Evolutionary conservation across 2,888 invertebrate species (phyloP), one percentile per base, ranked within the genome.

Genomic region (Notodonta dromedarius): DNA sequence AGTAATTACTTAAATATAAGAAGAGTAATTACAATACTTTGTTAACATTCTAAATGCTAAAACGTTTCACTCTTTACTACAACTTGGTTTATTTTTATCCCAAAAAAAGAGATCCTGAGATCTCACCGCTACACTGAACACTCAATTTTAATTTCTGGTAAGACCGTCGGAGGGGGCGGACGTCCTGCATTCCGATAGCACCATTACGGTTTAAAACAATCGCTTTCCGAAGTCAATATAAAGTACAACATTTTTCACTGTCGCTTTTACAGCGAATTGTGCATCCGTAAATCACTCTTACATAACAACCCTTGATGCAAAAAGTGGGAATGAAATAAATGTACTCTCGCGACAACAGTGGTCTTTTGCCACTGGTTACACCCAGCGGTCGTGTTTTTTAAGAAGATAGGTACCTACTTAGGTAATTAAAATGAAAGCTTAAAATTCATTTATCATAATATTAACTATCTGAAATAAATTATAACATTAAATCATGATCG

Each of bases 221-320:
- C 65, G 60, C 40, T 57, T 66, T 71, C 66, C 69, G 66, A 66
- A 77, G 75, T 78, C 79, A 75, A 81, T 83, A 83, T 73, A 74
- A 74, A 69, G 70, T 73, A 71, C 74, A 76, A 69, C 77, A 84
- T 84, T 80, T 78, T 74, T 83, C 83, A 80, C 72, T 82, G 83
- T 83, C 84, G 72, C 74, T 79, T 80, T 81, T 77, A 76, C 76
- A 73, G 74, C 79, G 78, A 76, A 82, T 76, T 80, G 80, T 83
- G 78, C 77, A 78, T 82, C 76, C 78, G 81, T 82, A 84, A 84
- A 85, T 84, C 84, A 84, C 80, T 69, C 71, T 74, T 70, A 78
- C 76, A 77, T 77, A 76, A 73, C 76, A 74, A 78, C 74, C 71
- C 72, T 72, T 73, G 73, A 78, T 82, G 77, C 72, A 83, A 83